These are phyloP conservation scores for Cheirogaleus major DNA, from an alignment of 2,797 vertebrate genomes.

Conservation along the genomic window DNA sequence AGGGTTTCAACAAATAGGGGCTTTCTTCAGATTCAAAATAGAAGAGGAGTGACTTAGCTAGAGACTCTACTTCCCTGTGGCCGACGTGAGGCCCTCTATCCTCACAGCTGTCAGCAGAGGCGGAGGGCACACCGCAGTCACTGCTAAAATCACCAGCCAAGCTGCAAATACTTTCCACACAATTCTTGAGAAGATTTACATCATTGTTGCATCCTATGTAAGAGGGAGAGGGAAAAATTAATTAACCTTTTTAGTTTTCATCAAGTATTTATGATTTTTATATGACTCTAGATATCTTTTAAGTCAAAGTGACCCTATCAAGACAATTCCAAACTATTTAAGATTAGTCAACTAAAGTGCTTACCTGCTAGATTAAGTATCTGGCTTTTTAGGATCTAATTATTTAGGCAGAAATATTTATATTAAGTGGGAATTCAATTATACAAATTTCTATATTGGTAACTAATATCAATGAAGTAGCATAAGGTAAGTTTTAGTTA, in stretches of 20 bases:
- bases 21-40: slow-evolving; percentile 79
- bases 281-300: not conserved
- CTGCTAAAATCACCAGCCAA: slow-evolving; percentile 83
- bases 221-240: slow-evolving; percentile 6
- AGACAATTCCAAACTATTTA: not conserved
- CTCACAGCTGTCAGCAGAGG: not conserved
- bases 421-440: not conserved
- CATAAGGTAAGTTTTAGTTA: not conserved
- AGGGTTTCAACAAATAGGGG: slow-evolving; percentile 7
- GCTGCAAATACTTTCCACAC: slow-evolving; percentile 82
- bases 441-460: not conserved
- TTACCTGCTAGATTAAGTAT: not conserved
- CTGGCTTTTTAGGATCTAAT: not conserved
- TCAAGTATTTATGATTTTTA: not conserved
- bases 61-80: slow-evolving; percentile 84
- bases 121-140: slow-evolving; percentile 70
- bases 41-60: slow-evolving; percentile 86
- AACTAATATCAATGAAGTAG: not conserved
- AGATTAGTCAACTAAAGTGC: not conserved
- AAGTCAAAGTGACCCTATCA: not conserved
- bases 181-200: slow-evolving; percentile 69
- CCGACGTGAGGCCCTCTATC: not conserved
- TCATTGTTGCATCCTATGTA: slow-evolving; percentile 67
- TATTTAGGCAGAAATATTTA: not conserved
- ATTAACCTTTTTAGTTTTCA: not conserved